phyloP scores from a whole-genome alignment of 1,140 invertebrate species.

The Megathymus violae region DNA sequence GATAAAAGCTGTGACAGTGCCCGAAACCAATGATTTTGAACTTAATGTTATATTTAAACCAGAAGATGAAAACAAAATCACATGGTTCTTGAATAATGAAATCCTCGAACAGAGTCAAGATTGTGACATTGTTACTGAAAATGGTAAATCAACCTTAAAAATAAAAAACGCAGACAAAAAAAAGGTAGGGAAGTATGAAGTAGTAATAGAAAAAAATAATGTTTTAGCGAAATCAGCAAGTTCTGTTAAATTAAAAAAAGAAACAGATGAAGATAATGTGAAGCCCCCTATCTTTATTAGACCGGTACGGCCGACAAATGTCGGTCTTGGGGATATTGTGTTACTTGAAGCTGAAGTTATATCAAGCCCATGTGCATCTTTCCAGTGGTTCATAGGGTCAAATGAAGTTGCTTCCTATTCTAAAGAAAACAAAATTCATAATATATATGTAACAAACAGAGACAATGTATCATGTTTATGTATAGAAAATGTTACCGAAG shows the following conservation, averaged over 20 bases:
- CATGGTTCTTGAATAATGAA: constrained; percentile 95
- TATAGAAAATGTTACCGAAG: constrained; percentile 89
- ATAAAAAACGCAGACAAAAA: constrained; percentile 89
- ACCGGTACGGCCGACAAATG: constrained; percentile 88
- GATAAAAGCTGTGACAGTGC: constrained; percentile 65
- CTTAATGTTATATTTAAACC: constrained; percentile 88
- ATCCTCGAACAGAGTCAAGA: constrained; percentile 89
- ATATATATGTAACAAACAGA: constrained; percentile 88
- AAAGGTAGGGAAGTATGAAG: constrained; percentile 93
- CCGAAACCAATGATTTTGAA: constrained; percentile 64
- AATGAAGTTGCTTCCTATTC: constrained; percentile 82
- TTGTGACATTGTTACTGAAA: constrained; percentile 86
- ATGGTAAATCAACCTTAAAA: constrained; percentile 87
- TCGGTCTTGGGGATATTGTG: constrained; percentile 89
- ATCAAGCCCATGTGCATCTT: constrained; percentile 91
- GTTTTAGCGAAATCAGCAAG: constrained; percentile 92
- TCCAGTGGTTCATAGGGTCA: constrained; percentile 93
- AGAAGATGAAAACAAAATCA: constrained; percentile 88
- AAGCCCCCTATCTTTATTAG: constrained; percentile 90
- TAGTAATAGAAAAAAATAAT: constrained; percentile 89
- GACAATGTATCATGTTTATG: constrained; percentile 92
- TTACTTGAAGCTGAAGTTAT: constrained; percentile 91
- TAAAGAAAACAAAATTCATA: constrained; percentile 84
- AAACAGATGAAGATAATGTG: constrained; percentile 85
- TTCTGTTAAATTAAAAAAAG: constrained; percentile 87